These are phyloP conservation scores for Drosophila anceps DNA, from an alignment of 2,888 invertebrate species.

Conservation along the genomic window DNA sequence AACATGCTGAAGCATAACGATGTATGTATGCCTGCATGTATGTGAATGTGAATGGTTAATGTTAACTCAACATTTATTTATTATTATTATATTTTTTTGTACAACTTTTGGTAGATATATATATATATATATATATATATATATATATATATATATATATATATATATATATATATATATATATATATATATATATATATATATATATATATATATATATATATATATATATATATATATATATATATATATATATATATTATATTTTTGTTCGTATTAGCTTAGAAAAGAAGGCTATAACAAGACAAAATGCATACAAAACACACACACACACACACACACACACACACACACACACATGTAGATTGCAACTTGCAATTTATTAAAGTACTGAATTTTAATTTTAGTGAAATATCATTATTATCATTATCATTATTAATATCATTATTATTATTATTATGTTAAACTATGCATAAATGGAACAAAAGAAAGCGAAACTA, in stretches of 20 bases:
- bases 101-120: slow-evolving; percentile 6
- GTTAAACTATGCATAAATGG: slow-evolving; percentile 24
- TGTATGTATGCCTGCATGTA: slow-evolving; percentile 25
- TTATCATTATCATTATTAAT: slow-evolving; percentile 21
- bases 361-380: slow-evolving; percentile 53
- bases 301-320: slow-evolving; percentile 11
- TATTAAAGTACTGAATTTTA: slow-evolving; percentile 66
- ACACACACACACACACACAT: slow-evolving; percentile 3
- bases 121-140: background rate
- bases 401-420: slow-evolving; percentile 45
- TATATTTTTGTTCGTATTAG: background rate
- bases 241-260: background rate
- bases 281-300: slow-evolving; percentile 29
- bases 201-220: background rate
- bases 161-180: background rate
- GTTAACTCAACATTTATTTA: slow-evolving; percentile 61
- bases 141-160: background rate
- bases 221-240: slow-evolving; percentile 11
- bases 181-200: background rate
- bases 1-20: slow-evolving; percentile 15
- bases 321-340: background rate
- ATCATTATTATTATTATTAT: slow-evolving; percentile 20
- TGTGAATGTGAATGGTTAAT: slow-evolving; percentile 43
- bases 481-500: slow-evolving; percentile 41
- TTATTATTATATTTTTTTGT: slow-evolving; percentile 26